Base-by-base conservation (phyloP, 2,797 vertebrate species). In the Argyrosomus regius region DNA sequence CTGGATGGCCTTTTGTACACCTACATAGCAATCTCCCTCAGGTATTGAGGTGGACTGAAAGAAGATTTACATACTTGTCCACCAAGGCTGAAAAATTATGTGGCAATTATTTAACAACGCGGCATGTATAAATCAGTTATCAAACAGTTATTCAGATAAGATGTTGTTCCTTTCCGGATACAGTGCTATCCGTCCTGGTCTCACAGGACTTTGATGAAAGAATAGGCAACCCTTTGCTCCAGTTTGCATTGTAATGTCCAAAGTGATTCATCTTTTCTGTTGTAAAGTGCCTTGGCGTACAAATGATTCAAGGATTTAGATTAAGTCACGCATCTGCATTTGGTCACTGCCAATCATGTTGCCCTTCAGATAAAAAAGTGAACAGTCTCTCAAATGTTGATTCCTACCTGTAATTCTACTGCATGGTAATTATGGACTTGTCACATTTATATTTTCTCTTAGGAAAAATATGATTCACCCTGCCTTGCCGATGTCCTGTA, bases 31-130 rank as follows among this genome's bases (percentile, higher is more conserved):
- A 70, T 87, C 75, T 94, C 93, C 92, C 93, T 78, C 56, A 80
- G 91, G 92, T 79, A 90, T 86, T 87, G 58, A 31, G 50, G 52
- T 39, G 57, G 48, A 78, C 78, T 49, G 72, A 75, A 61, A 58
- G 77, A 87, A 80, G 83, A 91, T 93, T 93, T 91, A 87, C 92
- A 94, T 93, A 90, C 9, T 22, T 68, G 73, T 79, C 81, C 71
- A 28, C 53, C 18, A 4, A 71, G 39, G 62, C 57, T 77, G 43
- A 62, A 65, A 85, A 91, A 92, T 92, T 92, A 93, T 80, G 66
- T 71, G 72, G 62, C 88, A 90, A 92, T 91, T 90, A 88, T 79
- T 28, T 80, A 79, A 75, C 78, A 63, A 75, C 48, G 66, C 80
- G 75, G 41, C 50, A 18, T 54, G 74, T 76, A 71, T 84, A 85